Conservation (phyloP, 2,113 vertebrate genomes). For the Phyllostomus hastatus region DNA sequence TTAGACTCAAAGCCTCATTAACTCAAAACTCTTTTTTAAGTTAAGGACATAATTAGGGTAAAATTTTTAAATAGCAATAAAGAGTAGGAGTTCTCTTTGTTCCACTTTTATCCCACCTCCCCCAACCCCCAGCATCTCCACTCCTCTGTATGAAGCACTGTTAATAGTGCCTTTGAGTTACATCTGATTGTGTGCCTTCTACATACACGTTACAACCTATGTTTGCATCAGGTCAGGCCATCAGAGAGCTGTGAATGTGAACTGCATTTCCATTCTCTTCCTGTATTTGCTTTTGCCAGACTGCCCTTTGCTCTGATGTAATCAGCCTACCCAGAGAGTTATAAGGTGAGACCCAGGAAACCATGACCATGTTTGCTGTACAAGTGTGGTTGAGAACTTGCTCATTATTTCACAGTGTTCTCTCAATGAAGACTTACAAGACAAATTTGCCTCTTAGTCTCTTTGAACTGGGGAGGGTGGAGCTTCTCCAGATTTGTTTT, state of each 20-base stretch:
- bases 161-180: background rate
- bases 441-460: background rate
- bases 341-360: background rate
- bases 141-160: background rate
- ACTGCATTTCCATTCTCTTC: background rate
- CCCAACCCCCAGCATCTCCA: background rate
- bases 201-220: no score
- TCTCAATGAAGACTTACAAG: background rate
- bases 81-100: background rate
- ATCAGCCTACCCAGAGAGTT: background rate
- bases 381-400: background rate
- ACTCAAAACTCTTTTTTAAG: background rate
- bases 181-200: fast-evolving
- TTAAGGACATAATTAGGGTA: background rate
- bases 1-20: background rate
- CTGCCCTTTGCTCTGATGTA: background rate
- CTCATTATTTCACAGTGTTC: background rate
- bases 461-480: background rate
- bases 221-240: background rate
- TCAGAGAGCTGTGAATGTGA: background rate
- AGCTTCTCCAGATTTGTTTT: background rate
- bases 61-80: background rate
- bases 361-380: background rate
- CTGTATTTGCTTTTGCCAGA: background rate
- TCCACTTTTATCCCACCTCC: background rate